Evolutionary conservation across 2,113 vertebrate genomes (phyloP).

Genomic region (Melospiza georgiana): DNA sequence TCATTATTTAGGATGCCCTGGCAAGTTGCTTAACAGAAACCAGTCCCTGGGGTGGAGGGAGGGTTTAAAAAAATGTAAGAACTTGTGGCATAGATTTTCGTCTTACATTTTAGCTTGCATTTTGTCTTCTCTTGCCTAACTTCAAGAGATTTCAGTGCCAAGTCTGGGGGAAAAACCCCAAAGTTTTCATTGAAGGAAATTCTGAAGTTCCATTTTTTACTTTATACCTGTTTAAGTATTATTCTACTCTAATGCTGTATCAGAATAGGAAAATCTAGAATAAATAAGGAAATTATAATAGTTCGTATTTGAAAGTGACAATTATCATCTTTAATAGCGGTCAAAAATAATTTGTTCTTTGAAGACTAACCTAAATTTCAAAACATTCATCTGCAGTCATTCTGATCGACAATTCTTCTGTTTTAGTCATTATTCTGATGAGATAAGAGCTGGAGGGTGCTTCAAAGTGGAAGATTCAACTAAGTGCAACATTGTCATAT

Average conservation of each 20-base stretch:
- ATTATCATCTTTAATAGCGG: neutral
- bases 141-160: neutral
- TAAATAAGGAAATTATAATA: neutral
- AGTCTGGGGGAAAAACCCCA: accelerated
- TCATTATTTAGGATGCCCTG: neutral
- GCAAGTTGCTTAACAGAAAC: neutral
- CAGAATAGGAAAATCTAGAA: neutral
- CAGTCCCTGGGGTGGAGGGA: neutral
- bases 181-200: neutral
- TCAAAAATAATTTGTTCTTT: neutral
- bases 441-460: neutral
- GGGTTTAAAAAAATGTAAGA: neutral
- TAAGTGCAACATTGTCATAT: neutral
- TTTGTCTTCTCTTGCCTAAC: neutral
- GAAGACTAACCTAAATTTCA: neutral
- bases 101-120: neutral
- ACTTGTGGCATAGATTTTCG: neutral
- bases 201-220: neutral
- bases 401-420: neutral
- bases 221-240: neutral
- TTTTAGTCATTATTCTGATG: neutral
- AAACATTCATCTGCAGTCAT: neutral
- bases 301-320: neutral
- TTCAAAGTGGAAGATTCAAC: neutral
- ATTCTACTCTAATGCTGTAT: neutral